Conservation (phyloP, 92 coral and sea anemone species). For the Chrysogorgia sp. region DNA sequence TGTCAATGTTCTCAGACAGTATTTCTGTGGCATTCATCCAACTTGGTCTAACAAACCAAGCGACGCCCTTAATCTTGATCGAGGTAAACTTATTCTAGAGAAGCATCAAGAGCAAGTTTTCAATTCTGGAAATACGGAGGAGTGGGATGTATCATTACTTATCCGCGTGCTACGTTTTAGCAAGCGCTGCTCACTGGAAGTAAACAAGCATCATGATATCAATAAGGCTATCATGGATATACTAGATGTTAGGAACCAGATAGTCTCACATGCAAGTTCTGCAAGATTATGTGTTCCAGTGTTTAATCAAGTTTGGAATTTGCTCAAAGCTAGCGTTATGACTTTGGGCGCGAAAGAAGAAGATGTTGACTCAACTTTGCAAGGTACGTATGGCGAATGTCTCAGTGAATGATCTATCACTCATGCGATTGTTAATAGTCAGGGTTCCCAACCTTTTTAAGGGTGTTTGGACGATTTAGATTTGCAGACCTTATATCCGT, state of each 20-base stretch:
- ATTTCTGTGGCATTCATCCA: conserved; percentile 74
- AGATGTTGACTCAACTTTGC: conserved; percentile 55
- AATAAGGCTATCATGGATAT: conserved; percentile 56
- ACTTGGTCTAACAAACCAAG: conserved; percentile 78
- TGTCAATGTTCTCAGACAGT: conserved; percentile 58
- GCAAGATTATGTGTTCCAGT: conserved; percentile 66
- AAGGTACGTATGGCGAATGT: conserved; percentile 44
- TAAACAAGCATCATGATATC: conserved; percentile 52
- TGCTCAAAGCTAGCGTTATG: conserved; percentile 42
- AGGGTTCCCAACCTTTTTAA: too few species aligned
- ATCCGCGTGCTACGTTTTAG: conserved; percentile 70
- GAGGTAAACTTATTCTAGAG: conserved; percentile 59
- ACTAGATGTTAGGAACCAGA: conserved; percentile 62
- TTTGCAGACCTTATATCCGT: too few species aligned
- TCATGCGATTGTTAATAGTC: too few species aligned
- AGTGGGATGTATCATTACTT: conserved; percentile 88
- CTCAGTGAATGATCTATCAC: too few species aligned
- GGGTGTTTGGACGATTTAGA: too few species aligned
- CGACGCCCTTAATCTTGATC: conserved; percentile 68
- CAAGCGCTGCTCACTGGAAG: conserved; percentile 57
- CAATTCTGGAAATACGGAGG: conserved; percentile 65
- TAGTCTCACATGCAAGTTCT: conserved; percentile 67
- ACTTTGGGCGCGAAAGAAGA: conserved; percentile 64
- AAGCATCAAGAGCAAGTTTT: conserved; percentile 55
- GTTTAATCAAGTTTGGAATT: conserved; percentile 62